Evolutionary conservation across 30 jellyfish, hydroid and myxozoan genomes (phyloP), one percentile per base, ranked within the genome.

Genomic region (Mastigias papua): DNA sequence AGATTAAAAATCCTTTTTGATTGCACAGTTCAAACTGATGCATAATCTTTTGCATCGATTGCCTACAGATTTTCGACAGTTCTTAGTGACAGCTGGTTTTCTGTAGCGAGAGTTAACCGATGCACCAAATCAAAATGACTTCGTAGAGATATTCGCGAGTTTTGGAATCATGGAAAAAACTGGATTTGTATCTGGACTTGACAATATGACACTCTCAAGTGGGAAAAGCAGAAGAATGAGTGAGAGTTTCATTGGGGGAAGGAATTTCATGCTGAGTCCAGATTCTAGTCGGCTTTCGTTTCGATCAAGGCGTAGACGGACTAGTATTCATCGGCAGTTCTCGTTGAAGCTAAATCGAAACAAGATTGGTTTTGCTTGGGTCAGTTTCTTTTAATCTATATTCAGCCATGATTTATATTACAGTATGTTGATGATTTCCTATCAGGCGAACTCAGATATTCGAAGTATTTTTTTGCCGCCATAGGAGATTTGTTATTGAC

Each of bases 271-370:
- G 48, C 3, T 63, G 27, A 79, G 50, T 37, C 82, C 71, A 17
- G 90, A 37, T 2, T 31, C 48, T 0, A 46, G 34, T 57, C 80
- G 75, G 20, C 60, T 35, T 8, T 25, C 70, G 22, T 34, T 85
- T 35, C 88, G 67, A 33, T 72, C 94, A 17, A 72, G 82, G 77
- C 1, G 74, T 19, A 62, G 94, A 31, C 67, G 94, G 42, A 61
- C 34, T 28, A 75, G 94, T 16, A 34, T 85, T 15, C 88, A 85
- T 33, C 88, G 94, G 49, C 94, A 85, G 82, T 79, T 85, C 33
- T 85, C 94, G 28, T 32, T 85, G 25, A 69, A 86, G 60, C 79
- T 85, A 48, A 85, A 66, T 69, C 82, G 88, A 25, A 85, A 85
- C 68, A 85, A 77, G 76, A 37, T 85, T 69, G 51, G 85, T 29